Evolutionary conservation across 2,797 vertebrate species (phyloP), one percentile per base, ranked within the genome.

Genomic region (Oreochromis grahami): DNA sequence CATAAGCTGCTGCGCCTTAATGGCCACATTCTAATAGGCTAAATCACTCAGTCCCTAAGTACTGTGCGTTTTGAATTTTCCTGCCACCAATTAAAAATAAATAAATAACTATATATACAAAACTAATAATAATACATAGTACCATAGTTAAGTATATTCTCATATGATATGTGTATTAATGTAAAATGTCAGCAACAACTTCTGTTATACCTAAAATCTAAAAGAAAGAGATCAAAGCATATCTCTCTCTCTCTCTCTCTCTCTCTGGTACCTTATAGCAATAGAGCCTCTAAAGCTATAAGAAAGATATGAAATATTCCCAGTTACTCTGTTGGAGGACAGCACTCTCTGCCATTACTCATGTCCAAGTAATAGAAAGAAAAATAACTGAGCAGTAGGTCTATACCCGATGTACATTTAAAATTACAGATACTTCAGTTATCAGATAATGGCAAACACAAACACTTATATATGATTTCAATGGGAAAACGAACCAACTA

Each of bases 1-100:
- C 87, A 92, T 93, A 92, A 93, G 87, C 91, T 89, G 85, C 51
- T 93, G 10, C 84, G 91, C 88, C 79, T 89, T 85, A 78, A 88
- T 91, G 88, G 87, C 32, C 83, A 85, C 84, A 83, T 88, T 93
- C 52, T 84, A 70, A 79, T 70, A 50, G 43, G 26, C 10, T 74
- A 65, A 92, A 52, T 87, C 88, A 87, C 78, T 84, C 86, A 89
- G 81, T 79, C 78, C 45, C 48, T 48, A 52, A 4, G 7, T 55
- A 76, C 51, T 21, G 19, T 9, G 21, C 41, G 17, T 10, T 68
- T 8, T 21, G 19, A 79, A 63, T 81, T 53, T 32, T 11, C 7
- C 55, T 74, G 14, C 53, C 24, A 79, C 19, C 24, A 29, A 6
- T 82, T 84, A 48, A 29, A 48, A 24, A 41, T 14, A 68, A 68